phyloP scores from a whole-genome alignment of 2,797 vertebrate species.

The Pelodytes ibericus region DNA sequence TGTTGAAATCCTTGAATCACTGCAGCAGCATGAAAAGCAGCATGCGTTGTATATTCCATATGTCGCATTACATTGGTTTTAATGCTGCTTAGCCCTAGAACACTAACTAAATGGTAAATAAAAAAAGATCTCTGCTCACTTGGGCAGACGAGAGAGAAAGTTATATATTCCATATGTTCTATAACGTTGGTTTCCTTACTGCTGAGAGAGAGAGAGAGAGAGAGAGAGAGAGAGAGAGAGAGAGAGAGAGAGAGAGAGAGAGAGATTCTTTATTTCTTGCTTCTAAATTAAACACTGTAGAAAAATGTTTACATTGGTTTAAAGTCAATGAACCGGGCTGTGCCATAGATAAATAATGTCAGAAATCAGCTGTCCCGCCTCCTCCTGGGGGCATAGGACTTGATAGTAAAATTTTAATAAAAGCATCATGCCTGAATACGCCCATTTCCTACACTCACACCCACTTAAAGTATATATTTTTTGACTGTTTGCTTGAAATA shows the following conservation, averaged over 20 bases:
- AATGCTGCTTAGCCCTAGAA: slow-evolving; percentile 9
- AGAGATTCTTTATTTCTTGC: neutral
- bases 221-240: neutral
- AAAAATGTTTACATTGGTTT: neutral
- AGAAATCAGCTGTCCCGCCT: neutral
- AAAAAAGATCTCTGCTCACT: neutral
- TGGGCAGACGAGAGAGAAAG: neutral
- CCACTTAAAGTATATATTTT: slow-evolving; percentile 22
- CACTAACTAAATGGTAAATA: slow-evolving; percentile 4
- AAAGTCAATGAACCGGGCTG: neutral
- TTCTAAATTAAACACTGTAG: neutral
- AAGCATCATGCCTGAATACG: neutral
- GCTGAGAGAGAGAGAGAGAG: neutral
- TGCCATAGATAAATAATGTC: neutral
- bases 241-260: neutral
- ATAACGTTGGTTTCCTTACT: neutral
- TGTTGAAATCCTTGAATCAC: slow-evolving; percentile 40
- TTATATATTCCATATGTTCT: neutral
- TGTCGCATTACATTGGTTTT: slow-evolving; percentile 33
- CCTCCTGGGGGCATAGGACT: neutral
- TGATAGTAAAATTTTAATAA: neutral
- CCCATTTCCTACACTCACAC: slow-evolving; percentile 7
- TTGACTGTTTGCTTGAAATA: slow-evolving; percentile 13
- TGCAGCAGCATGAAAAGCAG: slow-evolving; percentile 48
- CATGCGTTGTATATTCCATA: slow-evolving; percentile 46